Evolutionary conservation across 2,797 vertebrate genomes (phyloP).

Genomic region (Lacerta bilineata): DNA sequence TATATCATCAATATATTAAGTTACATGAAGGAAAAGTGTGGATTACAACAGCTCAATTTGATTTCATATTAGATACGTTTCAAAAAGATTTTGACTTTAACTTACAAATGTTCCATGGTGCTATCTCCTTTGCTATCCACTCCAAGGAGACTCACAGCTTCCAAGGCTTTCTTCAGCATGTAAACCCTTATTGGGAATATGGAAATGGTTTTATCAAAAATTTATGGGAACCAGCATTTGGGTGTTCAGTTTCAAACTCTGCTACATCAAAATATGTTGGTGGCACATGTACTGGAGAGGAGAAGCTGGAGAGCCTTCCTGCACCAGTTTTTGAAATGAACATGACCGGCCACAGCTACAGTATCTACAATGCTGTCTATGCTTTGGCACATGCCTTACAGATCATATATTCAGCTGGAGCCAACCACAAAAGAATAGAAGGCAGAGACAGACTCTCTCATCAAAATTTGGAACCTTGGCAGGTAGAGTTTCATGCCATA

Average conservation of each 20-base stretch:
- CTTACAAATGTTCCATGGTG: background rate
- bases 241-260: background rate
- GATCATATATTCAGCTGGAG: background rate
- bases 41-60: slow-evolving; percentile 11
- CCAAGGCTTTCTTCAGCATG: background rate
- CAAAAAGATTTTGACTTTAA: background rate
- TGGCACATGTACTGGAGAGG: background rate
- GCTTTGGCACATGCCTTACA: slow-evolving; percentile 2
- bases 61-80: background rate
- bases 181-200: background rate
- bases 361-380: background rate
- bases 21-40: background rate
- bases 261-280: too few species aligned
- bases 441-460: background rate
- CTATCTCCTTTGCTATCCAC: slow-evolving; percentile 2
- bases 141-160: background rate
- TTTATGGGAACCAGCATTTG: background rate
- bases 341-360: slow-evolving; percentile 9
- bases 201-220: background rate
- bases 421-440: background rate
- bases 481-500: background rate
- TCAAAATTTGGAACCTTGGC: background rate
- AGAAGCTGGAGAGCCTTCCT: background rate
- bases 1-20: background rate
- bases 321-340: background rate